These are phyloP conservation scores for Nesometra sesokonis DNA, from an alignment of 35 echinoderm and acorn worm species.

Conservation along the genomic window DNA sequence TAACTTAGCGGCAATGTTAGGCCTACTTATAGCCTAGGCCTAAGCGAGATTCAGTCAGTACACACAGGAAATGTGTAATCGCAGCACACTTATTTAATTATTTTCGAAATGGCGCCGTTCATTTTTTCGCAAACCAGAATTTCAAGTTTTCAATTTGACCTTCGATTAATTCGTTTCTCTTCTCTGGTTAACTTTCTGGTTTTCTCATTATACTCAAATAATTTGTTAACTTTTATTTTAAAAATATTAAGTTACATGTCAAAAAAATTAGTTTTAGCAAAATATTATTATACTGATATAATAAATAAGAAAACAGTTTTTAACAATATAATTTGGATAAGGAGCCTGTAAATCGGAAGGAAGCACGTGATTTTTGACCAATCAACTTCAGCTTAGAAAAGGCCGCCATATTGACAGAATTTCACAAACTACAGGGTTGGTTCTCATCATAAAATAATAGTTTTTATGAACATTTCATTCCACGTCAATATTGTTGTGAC, in stretches of 20 bases:
- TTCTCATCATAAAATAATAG: constrained; percentile 27
- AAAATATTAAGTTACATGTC: not conserved
- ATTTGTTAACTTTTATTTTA: not conserved
- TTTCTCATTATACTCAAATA: no score
- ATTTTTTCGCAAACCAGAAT: not conserved
- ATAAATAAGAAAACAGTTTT: not conserved
- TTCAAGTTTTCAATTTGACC: not conserved
- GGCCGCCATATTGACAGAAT: constrained; percentile 85
- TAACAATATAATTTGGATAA: not conserved
- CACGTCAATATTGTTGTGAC: constrained; percentile 7
- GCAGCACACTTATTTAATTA: not conserved
- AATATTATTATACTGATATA: not conserved
- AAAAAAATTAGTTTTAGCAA: not conserved
- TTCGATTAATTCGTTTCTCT: not conserved
- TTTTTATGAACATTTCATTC: constrained; percentile 2
- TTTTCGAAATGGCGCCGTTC: not conserved
- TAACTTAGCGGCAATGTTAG: no score
- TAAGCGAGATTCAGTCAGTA: no score
- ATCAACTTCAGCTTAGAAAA: constrained; percentile 71
- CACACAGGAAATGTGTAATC: no score
- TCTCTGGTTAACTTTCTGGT: no score
- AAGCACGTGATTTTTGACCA: constrained; percentile 41
- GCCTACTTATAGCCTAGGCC: no score
- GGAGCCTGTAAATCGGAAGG: not conserved
- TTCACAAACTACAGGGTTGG: constrained; percentile 2